A percentile compares a stretch with the other conserved stretches of the same genome.
Conservation (phyloP, 2,888 invertebrate genomes). For the Danaus chrysippus region DNA sequence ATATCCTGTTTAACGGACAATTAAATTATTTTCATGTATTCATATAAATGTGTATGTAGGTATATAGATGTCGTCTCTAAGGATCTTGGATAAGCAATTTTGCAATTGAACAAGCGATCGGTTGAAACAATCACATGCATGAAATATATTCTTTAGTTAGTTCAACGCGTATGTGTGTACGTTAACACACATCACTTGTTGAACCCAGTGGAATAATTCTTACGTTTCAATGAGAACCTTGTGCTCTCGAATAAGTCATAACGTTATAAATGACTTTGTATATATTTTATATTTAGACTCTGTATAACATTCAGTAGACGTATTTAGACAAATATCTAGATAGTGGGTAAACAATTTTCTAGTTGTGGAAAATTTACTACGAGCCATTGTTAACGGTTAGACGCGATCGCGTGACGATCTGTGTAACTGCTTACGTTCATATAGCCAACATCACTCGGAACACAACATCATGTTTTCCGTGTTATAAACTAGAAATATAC, state of each 20-base stretch:
- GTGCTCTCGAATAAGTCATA: neutral
- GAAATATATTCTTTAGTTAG: slow-evolving; percentile 28
- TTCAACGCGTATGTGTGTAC: slow-evolving; percentile 24
- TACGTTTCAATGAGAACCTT: slow-evolving; percentile 3
- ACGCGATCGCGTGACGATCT: slow-evolving; percentile 51
- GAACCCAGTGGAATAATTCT: slow-evolving; percentile 25
- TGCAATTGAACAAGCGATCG: slow-evolving; percentile 33
- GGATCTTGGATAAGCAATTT: slow-evolving; percentile 33
- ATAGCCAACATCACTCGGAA: slow-evolving; percentile 33
- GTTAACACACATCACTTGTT: slow-evolving; percentile 21
- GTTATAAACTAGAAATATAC: slow-evolving; percentile 54
- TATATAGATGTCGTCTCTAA: slow-evolving; percentile 12
- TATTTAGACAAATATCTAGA: slow-evolving; percentile 45
- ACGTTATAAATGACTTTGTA: neutral
- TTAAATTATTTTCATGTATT: no score
- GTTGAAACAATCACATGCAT: slow-evolving; percentile 32
- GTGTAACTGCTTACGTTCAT: slow-evolving; percentile 43
- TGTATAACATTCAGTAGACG: slow-evolving; percentile 38
- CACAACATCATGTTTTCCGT: slow-evolving; percentile 41
- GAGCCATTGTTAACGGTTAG: slow-evolving; percentile 45
- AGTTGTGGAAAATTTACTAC: slow-evolving; percentile 63
- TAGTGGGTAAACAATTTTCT: slow-evolving; percentile 56
- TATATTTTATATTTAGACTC: slow-evolving; percentile 15
- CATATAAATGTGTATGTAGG: no score
- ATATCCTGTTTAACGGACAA: no score